Evolutionary conservation across 2,113 vertebrate species (phyloP).

Genomic region (Cichladusa arquata): DNA sequence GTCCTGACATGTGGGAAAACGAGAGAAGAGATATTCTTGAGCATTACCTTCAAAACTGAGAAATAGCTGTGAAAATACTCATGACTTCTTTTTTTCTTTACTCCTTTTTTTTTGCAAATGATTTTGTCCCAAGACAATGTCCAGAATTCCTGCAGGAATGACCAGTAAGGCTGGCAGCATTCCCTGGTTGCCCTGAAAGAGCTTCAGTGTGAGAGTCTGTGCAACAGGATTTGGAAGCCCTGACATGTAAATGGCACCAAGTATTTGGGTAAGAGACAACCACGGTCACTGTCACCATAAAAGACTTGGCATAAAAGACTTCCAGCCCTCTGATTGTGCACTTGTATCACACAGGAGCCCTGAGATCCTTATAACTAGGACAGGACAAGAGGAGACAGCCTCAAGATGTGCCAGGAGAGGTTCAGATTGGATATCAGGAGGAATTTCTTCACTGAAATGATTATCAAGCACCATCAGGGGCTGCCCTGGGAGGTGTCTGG

Average conservation of each 20-base stretch:
- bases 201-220: background rate
- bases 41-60: background rate
- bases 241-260: background rate
- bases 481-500: background rate
- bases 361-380: background rate
- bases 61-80: background rate
- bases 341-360: background rate
- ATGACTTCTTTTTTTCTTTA: background rate
- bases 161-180: background rate
- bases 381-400: rapidly evolving
- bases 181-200: background rate
- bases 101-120: background rate
- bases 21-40: background rate
- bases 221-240: background rate
- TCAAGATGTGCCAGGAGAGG: background rate
- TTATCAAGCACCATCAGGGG: too few relatives aligned
- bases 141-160: background rate
- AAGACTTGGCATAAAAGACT: background rate
- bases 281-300: background rate
- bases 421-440: background rate
- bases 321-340: background rate
- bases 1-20: background rate
- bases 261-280: background rate
- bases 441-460: background rate
- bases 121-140: background rate